Evolutionary conservation across 2,113 vertebrate species (phyloP).

Genomic region (Pachycephala philippinensis): DNA sequence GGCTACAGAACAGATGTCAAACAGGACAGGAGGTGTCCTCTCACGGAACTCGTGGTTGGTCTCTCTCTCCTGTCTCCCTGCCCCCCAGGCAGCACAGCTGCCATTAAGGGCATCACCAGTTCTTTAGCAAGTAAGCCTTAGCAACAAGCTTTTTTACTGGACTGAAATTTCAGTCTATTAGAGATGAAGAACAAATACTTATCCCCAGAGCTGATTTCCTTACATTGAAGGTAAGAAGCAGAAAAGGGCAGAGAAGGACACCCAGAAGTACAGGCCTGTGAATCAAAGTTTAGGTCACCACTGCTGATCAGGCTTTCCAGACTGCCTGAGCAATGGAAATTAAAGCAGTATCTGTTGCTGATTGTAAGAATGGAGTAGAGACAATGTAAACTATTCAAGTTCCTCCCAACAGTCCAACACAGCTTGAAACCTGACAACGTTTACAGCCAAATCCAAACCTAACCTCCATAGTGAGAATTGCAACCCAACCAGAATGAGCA

Average conservation of each 20-base stretch:
- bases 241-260: background rate
- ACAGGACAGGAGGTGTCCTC: background rate
- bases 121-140: background rate
- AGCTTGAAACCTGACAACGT: background rate
- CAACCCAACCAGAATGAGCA: background rate
- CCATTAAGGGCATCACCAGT: background rate
- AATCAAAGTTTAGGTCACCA: background rate
- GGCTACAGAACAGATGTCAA: background rate
- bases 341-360: background rate
- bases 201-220: background rate
- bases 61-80: background rate
- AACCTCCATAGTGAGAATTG: background rate
- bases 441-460: background rate
- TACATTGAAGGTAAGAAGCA: background rate
- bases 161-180: background rate
- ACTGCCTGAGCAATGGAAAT: background rate
- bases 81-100: background rate
- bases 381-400: background rate
- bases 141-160: background rate
- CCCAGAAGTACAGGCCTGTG: background rate
- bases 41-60: background rate
- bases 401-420: background rate
- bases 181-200: background rate
- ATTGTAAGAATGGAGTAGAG: background rate
- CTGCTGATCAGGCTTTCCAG: background rate